Percentiles rank a stretch among this genome's conserved stretches.
Evolutionary conservation across 2,797 vertebrate genomes (phyloP).

Genomic region (Adrianichthys oophorus): DNA sequence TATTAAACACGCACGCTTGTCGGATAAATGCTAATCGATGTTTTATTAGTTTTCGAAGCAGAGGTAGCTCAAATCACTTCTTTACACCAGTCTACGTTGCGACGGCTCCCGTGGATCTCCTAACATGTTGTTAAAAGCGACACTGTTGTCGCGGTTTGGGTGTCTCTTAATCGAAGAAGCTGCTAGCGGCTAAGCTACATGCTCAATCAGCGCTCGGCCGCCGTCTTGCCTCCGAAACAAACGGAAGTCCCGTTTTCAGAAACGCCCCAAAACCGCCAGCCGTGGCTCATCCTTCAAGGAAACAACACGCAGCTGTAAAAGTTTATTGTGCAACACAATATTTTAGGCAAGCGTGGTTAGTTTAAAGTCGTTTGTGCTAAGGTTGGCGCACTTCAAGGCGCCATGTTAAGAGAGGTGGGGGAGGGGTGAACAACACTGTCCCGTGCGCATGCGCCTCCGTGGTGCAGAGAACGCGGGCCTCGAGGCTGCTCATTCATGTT

Average conservation of each 20-base stretch:
- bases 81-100: background rate
- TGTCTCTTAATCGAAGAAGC: conserved; percentile 42
- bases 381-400: conserved; percentile 78
- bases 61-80: conserved; percentile 3
- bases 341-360: background rate
- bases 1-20: conserved; percentile 46
- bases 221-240: conserved; percentile 27
- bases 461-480: conserved; percentile 71
- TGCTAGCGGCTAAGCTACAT: conserved; percentile 50
- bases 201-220: conserved; percentile 35
- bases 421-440: conserved; percentile 75
- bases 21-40: conserved; percentile 44
- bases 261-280: conserved; percentile 11
- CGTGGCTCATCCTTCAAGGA: background rate
- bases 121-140: too few relatives aligned
- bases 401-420: conserved; percentile 81
- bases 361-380: conserved; percentile 59
- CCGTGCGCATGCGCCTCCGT: conserved; percentile 69
- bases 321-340: background rate
- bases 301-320: background rate
- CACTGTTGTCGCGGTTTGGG: conserved; percentile 7
- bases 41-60: conserved; percentile 19
- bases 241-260: conserved; percentile 18
- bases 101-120: too few relatives aligned
- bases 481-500: conserved; percentile 75